Base-by-base conservation (phyloP, 2,113 vertebrate species). In the Amblyopsis rosae region DNA sequence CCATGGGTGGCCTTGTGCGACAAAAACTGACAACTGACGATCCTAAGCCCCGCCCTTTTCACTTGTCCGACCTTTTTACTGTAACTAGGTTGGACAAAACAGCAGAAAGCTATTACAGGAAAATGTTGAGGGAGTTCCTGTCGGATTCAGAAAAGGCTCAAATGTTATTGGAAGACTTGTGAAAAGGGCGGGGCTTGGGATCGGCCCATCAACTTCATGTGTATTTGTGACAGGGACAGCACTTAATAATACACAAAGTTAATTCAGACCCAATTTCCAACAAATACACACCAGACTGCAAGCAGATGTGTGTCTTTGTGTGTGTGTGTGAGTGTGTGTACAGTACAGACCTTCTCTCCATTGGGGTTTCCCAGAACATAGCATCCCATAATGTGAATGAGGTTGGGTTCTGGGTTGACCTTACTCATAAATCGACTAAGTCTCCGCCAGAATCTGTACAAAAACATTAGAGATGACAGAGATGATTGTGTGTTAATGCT, bases 321-420 rank as follows among this genome's bases (percentile, higher is more conserved):
- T 48, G 50, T 33, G 53, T 71, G 4, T 48, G 46, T 6, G 15
- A 26, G 26, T 26, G 26, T 26, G 1, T 26, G 26, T 26, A 3
- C 26, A 26, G 12, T 15, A 15, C 79, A 66, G 89, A 98, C 97
- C 97, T 98, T 99, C 82, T 98, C 97, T 87, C 98, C 98, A 19
- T 98, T 99, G 70, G 96, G 96, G 92, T 99, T 99, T 66, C 98
- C 98, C 80, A 98, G 90, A 51, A 99, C 94, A 11, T 99, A 99
- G 86, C 96, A 98, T 86, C 98, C 98, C 97, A 99, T 99, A 78
- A 99, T 93, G 78, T 99, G 96, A 79, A 99, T 93, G 80, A 98
- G 82, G 69, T 98, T 99, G 35, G 97, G 96, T 83, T 98, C 95
- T 0, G 98, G 95, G 92, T 99, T 99, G 79, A 97, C 70, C 90